These are phyloP conservation scores for Mionectes macconnelli DNA, from an alignment of 2,113 vertebrate genomes.

Conservation along the genomic window DNA sequence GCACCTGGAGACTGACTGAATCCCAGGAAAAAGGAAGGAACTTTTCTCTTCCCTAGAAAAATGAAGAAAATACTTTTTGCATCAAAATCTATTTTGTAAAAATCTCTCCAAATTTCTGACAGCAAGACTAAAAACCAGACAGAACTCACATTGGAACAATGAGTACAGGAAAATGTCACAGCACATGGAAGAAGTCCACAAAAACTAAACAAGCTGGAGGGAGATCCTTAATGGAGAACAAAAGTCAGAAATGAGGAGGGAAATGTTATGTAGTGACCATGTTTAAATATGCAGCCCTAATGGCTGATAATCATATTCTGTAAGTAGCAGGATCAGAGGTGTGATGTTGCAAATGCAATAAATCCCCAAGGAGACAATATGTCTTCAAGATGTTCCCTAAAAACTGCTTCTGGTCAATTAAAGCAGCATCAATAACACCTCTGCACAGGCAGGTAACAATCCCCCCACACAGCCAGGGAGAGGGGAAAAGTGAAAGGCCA, in stretches of 20 bases:
- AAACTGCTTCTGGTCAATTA: neutral
- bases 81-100: neutral
- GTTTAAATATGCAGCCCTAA: conserved; percentile 10
- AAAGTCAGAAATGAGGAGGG: neutral
- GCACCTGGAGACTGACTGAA: neutral
- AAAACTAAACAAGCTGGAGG: neutral
- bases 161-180: neutral
- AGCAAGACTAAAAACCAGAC: neutral
- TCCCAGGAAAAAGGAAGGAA: neutral
- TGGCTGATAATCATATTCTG: conserved; percentile 10
- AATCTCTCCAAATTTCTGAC: neutral
- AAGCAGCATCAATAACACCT: neutral
- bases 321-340: conserved; percentile 18
- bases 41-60: neutral
- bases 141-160: neutral
- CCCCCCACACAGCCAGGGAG: neutral
- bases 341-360: conserved; percentile 15
- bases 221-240: neutral
- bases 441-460: neutral
- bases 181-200: neutral
- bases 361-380: conserved; percentile 31
- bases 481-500: neutral
- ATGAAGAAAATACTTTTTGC: neutral
- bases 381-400: conserved; percentile 8
- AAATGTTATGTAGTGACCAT: neutral